These are phyloP conservation scores for Heliconius hortense DNA, from an alignment of 2,888 invertebrate species.

Conservation along the genomic window DNA sequence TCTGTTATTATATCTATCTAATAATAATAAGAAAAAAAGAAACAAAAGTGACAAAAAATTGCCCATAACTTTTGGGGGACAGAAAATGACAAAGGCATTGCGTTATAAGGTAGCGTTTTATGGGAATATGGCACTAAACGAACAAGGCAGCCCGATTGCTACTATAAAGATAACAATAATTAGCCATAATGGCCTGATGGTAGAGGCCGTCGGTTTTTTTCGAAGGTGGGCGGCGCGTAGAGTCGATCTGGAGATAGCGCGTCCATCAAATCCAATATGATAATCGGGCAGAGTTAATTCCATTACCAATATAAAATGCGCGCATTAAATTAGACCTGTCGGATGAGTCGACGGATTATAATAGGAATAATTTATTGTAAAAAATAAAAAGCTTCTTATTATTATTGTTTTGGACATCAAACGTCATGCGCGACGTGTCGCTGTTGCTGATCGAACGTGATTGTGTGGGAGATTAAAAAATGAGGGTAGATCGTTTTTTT, in stretches of 20 bases:
- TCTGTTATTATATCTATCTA: constrained; percentile 64
- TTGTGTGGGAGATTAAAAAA: constrained; percentile 39
- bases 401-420: constrained; percentile 77
- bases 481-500: constrained; percentile 21
- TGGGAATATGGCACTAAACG: constrained; percentile 61
- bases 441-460: constrained; percentile 37
- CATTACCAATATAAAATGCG: constrained; percentile 82
- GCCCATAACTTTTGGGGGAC: constrained; percentile 54
- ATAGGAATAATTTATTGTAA: constrained; percentile 80
- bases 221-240: constrained; percentile 71
- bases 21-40: constrained; percentile 44
- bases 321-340: constrained; percentile 81
- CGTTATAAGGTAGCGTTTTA: constrained; percentile 68
- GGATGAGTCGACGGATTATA: constrained; percentile 80
- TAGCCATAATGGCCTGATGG: constrained; percentile 74
- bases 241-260: constrained; percentile 74
- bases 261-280: constrained; percentile 80
- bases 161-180: constrained; percentile 81
- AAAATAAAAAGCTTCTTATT: constrained; percentile 64
- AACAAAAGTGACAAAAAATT: constrained; percentile 52
- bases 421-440: constrained; percentile 56
- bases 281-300: constrained; percentile 81
- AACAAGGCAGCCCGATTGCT: constrained; percentile 73
- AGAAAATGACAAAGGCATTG: constrained; percentile 69
- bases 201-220: constrained; percentile 61